Evolutionary conservation across 2,797 vertebrate genomes (phyloP), one percentile per base, ranked within the genome.

Genomic region (Bovichtus diacanthus): DNA sequence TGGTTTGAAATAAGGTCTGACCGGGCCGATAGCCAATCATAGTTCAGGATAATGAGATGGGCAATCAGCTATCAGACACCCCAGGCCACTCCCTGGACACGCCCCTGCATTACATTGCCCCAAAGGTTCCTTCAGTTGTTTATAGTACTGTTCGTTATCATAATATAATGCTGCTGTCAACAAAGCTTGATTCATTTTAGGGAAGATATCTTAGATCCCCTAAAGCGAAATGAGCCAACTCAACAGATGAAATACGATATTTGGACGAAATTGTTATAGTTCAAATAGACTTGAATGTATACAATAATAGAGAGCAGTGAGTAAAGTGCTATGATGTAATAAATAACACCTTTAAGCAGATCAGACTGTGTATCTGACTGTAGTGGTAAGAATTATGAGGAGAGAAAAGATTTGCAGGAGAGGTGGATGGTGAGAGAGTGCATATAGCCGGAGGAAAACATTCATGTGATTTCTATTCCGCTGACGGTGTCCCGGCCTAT

Each of bases 401-500:
- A 71, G 8, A 47, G 27, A 23, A 38, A 50, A 71, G 38, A 46
- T 59, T 59, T 76, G 53, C 18, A 39, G 58, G 59, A 51, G 65
- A 82, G 77, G 70, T 1, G 1, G n/a, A 23, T 63, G 44, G 19
- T 36, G 46, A 50, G 50, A 7, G 71, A 69, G 60, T 43, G 66
- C 84, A 77, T 36, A 54, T 31, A 34, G 39, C 34, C 43, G n/a
- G 38, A 77, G 65, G 75, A 21, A 46, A 76, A 80, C 71, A 70
- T 71, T 49, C 21, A 13, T 77, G 56, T 75, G 61, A 82, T 75
- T 80, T 79, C 60, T 39, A 25, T 72, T 80, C 81, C 15, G 21
- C 64, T 38, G 47, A 50, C 39, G 6, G 43, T 9, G 41, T 61
- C 77, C 5, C n/a, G 34, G 55, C 19, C 64, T 54, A 21, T 80